Evolutionary conservation across 2,888 invertebrate genomes (phyloP), one percentile per base, ranked within the genome.

Genomic region (Lasioglossum pauxillum): DNA sequence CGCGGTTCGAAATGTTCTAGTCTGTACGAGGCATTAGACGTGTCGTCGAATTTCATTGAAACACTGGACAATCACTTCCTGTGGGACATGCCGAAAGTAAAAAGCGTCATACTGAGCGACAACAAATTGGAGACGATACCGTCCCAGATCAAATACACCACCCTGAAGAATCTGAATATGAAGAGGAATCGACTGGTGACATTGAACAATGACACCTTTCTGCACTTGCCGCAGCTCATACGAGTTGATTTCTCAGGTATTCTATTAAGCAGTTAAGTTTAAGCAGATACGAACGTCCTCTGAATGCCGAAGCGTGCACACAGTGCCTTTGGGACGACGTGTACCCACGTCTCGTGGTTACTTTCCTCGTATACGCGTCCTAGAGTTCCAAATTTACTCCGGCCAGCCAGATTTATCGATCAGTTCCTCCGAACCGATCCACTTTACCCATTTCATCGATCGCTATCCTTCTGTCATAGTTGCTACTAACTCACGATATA

Each of bases 61-160:
- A 80, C 74, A 1, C 44, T 95, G 7, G 83, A 89, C 0, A 67
- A 73, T 5, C 87, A 93, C 23, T 90, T 90, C 38, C 79, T 94
- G 31, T 73, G 76, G 0, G 86, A 90, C 16, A 94, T 97, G 83
- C 96, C 96, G 44, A 96, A 96, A 71, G 94, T 98, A 23, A 95
- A 96, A 60, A 96, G 95, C 86, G 93, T 98, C 82, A 96, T 97
- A 94, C 95, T 98, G 90, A 97, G 97, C 10, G 96, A 97, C 88
- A 98, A 98, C 94, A 95, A 97, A 79, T 94, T 98, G 69, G 96
- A 96, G 8, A 94, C 95, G 57, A 95, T 98, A 79, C 97, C 98
- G 5, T 96, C 96, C 75, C 95, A 96, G 84, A 96, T 97, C 92
- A 95, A 96, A 38, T 97, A 97, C 0, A 96, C 96, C 67, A 96